Percentiles rank a stretch among this genome's conserved stretches.
These are phyloP conservation scores for mouse (Mus musculus) DNA, from an alignment of 2,113 vertebrate genomes.

Conservation along the genomic window GRCm39 chr12:25848001-25848500, in stretches of 20 bases:
- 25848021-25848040: not conserved
- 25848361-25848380: not conserved
- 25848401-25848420: not conserved
- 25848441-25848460: not conserved
- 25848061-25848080: not conserved
- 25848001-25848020: not conserved
- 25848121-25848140: not conserved
- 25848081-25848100: not conserved
- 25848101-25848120: not conserved
- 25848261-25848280: not conserved
- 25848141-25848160: not conserved
- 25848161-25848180: not conserved
- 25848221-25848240: not conserved
- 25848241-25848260: not conserved
- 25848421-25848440: not conserved
- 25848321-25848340: not conserved
- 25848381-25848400: not conserved
- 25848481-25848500: not conserved
- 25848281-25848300: not conserved
- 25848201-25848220: not conserved
- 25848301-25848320: not conserved
- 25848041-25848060: not conserved
- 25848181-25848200: not conserved
- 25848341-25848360: not conserved
- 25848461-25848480: not conserved